Evolutionary conservation across 2,888 invertebrate genomes (phyloP).

Genomic region (Drosophila merina): DNA sequence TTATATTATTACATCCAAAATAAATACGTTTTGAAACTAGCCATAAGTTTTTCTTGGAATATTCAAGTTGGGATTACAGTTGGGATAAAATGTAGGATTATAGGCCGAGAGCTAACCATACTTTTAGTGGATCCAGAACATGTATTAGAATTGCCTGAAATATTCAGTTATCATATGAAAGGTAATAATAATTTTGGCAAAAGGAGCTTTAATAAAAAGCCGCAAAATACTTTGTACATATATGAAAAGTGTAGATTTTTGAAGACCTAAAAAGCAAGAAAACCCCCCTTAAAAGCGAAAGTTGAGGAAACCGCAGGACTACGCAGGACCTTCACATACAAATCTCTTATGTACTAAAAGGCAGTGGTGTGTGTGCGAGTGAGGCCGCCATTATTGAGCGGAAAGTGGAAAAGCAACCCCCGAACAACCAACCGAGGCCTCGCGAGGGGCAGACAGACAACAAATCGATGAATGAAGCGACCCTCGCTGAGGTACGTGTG

Average conservation of each 20-base stretch:
- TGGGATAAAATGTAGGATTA: no score
- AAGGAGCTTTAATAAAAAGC: no score
- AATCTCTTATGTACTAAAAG: slow-evolving; percentile 60
- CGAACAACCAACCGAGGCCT: slow-evolving; percentile 74
- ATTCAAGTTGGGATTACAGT: no score
- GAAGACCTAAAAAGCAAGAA: neutral
- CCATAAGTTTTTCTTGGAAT: no score
- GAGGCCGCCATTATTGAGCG: slow-evolving; percentile 69
- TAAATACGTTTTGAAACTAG: no score
- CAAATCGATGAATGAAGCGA: slow-evolving; percentile 75
- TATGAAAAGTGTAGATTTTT: neutral
- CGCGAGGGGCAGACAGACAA: slow-evolving; percentile 70
- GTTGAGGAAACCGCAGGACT: slow-evolving; percentile 69
- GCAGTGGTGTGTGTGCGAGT: slow-evolving; percentile 32
- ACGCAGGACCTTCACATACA: slow-evolving; percentile 49
- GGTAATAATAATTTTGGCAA: no score
- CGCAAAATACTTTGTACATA: no score
- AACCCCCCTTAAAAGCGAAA: slow-evolving; percentile 67
- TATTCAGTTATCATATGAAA: no score
- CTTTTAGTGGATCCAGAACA: no score
- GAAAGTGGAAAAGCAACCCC: slow-evolving; percentile 72
- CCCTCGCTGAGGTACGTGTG: slow-evolving; percentile 45
- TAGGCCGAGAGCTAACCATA: no score
- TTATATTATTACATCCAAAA: no score
- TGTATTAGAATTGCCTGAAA: no score